Conservation (phyloP, 64 coral and sea anemone species). For the Anthopleura sola region DNA sequence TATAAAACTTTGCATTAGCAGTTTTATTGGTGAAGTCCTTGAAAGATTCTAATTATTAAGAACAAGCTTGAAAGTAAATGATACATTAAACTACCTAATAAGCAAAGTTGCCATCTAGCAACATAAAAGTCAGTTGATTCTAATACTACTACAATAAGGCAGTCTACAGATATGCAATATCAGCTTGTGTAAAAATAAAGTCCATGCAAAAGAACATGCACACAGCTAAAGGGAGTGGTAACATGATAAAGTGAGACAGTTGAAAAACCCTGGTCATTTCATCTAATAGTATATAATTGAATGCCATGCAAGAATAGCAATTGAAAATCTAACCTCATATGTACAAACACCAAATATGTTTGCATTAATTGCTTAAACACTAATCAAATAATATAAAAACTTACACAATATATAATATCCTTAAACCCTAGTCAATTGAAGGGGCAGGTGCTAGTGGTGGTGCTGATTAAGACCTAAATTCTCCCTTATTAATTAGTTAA, state of each 20-base stretch:
- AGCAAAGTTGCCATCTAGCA: neutral
- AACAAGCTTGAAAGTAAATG: neutral
- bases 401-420: neutral
- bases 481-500: too few relatives aligned
- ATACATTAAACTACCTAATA: neutral
- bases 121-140: neutral
- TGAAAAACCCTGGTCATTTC: neutral
- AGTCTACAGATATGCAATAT: neutral
- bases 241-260: neutral
- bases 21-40: neutral
- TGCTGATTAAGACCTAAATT: neutral
- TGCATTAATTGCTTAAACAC: neutral
- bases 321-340: neutral
- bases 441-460: neutral
- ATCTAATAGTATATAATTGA: neutral
- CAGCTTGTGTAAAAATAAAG: neutral
- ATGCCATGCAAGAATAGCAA: neutral
- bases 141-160: neutral
- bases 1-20: too few relatives aligned
- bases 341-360: constrained; percentile 4
- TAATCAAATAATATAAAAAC: constrained; percentile 2
- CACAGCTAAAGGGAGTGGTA: neutral
- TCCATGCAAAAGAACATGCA: neutral
- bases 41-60: neutral
- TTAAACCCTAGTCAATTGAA: neutral